These are phyloP conservation scores for Progne subis DNA, from an alignment of 2,113 vertebrate species.

Conservation along the genomic window DNA sequence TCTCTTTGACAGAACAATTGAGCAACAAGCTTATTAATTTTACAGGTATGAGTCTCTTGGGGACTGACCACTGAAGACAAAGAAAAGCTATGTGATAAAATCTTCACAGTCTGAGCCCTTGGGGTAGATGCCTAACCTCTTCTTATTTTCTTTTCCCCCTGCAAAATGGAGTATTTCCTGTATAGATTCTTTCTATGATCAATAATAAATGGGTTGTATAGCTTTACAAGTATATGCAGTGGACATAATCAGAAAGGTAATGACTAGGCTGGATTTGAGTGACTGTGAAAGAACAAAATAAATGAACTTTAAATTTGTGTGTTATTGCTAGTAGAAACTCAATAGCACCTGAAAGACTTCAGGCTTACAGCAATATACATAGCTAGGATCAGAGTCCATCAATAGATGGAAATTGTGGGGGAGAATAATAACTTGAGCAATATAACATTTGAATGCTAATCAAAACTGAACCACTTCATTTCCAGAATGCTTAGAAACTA, in stretches of 20 bases:
- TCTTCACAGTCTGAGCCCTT: not conserved
- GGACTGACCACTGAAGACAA: not conserved
- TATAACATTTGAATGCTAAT: not conserved
- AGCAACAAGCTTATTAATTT: not conserved
- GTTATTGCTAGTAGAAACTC: not conserved
- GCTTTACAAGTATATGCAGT: not conserved
- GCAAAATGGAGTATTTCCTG: not conserved
- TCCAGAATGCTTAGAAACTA: not conserved
- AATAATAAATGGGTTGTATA: not conserved
- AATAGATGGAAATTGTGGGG: fast-evolving
- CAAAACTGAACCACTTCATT: not conserved
- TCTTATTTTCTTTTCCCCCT: not conserved
- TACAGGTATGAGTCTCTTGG: not conserved
- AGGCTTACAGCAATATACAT: not conserved
- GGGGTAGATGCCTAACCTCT: not conserved
- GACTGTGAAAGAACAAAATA: not conserved
- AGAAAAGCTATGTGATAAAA: not conserved
- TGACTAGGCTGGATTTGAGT: not conserved
- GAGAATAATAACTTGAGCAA: not conserved
- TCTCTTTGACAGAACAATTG: not conserved
- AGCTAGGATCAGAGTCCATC: not conserved
- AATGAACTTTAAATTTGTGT: not conserved
- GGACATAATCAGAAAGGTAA: not conserved
- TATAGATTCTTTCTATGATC: not conserved
- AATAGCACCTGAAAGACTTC: not conserved